phyloP scores from a whole-genome alignment of 2,113 vertebrate species.

The Dryoscopus gambensis region DNA sequence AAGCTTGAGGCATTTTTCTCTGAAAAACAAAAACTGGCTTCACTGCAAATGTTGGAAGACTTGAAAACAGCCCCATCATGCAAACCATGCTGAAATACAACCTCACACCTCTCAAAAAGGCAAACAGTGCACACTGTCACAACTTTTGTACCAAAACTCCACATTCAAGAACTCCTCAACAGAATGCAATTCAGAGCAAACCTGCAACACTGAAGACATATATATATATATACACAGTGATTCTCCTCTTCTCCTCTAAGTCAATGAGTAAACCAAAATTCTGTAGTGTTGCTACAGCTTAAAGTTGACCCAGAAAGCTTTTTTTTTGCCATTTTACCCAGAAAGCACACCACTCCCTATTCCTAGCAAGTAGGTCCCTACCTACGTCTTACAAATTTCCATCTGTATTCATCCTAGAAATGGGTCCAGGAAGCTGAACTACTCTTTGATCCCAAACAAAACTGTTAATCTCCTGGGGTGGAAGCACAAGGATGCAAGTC shows the following conservation, averaged over 20 bases:
- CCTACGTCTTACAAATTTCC: neutral
- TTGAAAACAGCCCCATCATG: accelerated
- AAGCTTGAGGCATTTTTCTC: neutral
- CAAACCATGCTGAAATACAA: neutral
- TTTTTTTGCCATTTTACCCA: neutral
- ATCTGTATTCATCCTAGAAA: neutral
- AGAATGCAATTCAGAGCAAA: neutral
- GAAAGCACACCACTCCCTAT: neutral
- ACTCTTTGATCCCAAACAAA: neutral
- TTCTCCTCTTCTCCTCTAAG: neutral
- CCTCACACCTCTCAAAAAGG: neutral
- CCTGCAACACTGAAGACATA: neutral
- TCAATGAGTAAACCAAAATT: neutral
- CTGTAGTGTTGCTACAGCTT: neutral
- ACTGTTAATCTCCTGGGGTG: neutral
- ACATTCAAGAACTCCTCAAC: neutral
- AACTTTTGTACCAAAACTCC: neutral
- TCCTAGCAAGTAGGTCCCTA: neutral
- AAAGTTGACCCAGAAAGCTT: neutral
- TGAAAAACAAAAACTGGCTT: neutral
- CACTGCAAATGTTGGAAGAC: neutral
- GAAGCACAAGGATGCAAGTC: neutral
- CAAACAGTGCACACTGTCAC: neutral
- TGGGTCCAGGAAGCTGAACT: neutral
- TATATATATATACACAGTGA: neutral